Percentiles rank a stretch among this genome's conserved stretches.
phyloP scores from a whole-genome alignment of 2,797 vertebrate species.

The Diplodus sargus region DNA sequence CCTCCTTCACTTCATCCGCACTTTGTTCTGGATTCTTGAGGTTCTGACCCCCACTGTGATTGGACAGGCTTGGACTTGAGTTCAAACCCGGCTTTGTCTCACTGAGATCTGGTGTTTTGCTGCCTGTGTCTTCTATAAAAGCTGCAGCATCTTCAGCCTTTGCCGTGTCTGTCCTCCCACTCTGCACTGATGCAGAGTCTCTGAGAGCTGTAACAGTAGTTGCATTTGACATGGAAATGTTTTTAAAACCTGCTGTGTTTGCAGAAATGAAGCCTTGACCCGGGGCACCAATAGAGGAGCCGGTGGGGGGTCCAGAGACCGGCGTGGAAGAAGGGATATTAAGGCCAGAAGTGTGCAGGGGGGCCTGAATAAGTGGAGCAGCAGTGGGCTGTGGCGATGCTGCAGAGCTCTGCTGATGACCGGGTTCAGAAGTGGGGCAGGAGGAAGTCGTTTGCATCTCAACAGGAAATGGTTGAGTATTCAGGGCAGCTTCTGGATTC shows the following conservation, averaged over 20 bases:
- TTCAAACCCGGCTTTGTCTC: not conserved
- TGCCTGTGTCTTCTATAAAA: not conserved
- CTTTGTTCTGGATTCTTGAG: not conserved
- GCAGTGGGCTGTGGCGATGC: not conserved
- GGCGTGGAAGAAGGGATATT: conserved; percentile 14
- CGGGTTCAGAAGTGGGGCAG: conserved; percentile 12
- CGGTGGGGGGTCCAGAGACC: conserved; percentile 17
- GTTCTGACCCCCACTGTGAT: conserved; percentile 33
- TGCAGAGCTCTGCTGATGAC: not conserved
- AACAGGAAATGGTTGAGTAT: conserved; percentile 9
- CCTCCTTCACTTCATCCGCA: not conserved
- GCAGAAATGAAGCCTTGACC: conserved; percentile 42
- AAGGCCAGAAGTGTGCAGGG: conserved; percentile 47
- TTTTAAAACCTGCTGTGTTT: conserved; percentile 44
- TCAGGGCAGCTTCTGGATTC: not conserved
- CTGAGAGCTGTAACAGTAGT: conserved; percentile 4
- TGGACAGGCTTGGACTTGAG: conserved; percentile 8
- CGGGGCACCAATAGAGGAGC: conserved; percentile 27
- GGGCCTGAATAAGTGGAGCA: conserved; percentile 27
- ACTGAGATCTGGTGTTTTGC: not conserved
- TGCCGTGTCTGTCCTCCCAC: conserved; percentile 9
- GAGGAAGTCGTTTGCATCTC: conserved; percentile 11
- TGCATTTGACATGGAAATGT: conserved; percentile 28
- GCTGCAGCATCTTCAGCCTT: conserved; percentile 11
- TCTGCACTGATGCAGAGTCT: not conserved